These are phyloP conservation scores for Cantharis lateralis DNA, from an alignment of 2,888 invertebrate species.

Conservation along the genomic window DNA sequence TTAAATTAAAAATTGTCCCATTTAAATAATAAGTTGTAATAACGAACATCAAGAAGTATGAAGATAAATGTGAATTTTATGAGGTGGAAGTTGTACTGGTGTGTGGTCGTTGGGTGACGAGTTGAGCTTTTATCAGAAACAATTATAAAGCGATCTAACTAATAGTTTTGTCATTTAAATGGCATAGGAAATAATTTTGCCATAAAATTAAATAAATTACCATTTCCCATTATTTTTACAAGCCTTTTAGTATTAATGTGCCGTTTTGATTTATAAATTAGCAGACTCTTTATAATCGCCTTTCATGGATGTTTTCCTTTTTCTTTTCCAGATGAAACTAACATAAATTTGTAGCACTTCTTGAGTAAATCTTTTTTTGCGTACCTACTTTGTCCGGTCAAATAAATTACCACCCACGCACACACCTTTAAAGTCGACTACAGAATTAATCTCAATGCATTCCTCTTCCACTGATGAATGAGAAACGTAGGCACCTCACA, in stretches of 20 bases:
- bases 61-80: constrained; percentile 29
- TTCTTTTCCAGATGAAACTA: constrained; percentile 3
- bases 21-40: constrained; percentile 7
- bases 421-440: constrained; percentile 3
- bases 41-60: constrained; percentile 5
- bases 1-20: constrained; percentile 15
- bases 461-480: constrained; percentile 6
- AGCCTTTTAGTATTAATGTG: neutral
- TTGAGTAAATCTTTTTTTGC: constrained; percentile 19
- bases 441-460: constrained; percentile 12
- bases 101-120: constrained; percentile 23
- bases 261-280: neutral
- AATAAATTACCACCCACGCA: constrained; percentile 23
- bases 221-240: neutral
- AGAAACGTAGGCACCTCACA: constrained; percentile 1
- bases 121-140: constrained; percentile 13
- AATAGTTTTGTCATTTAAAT: constrained; percentile 1
- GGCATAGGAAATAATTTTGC: neutral
- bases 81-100: constrained; percentile 12
- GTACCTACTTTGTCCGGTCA: constrained; percentile 14
- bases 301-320: neutral
- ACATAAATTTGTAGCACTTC: constrained; percentile 23
- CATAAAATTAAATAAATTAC: neutral
- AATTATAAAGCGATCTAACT: constrained; percentile 9
- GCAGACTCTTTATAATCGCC: neutral